Evolutionary conservation across 2,888 invertebrate genomes (phyloP), one percentile per base, ranked within the genome.

Genomic region (Strigamia crassipes): DNA sequence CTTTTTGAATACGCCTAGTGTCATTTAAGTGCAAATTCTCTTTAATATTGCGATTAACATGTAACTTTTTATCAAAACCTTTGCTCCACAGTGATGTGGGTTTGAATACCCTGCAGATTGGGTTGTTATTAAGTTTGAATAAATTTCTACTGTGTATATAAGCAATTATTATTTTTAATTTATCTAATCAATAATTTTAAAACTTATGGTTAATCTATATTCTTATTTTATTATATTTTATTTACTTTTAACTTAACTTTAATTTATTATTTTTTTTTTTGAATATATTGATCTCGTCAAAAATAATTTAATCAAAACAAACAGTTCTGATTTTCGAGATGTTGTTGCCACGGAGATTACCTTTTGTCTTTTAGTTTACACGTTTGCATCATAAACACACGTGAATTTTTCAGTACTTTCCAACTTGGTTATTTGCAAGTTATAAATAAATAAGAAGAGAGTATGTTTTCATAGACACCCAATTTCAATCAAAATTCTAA

Each of bases 71-170:
- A 66, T 23, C 66, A 66, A 66, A 66, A 23, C 66, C 27, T 66
- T 66, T 23, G 27, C 27, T 27, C 27, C 27, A 10, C 66, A 23
- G 27, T 27, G 51, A n/a, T 51, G 66, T 27, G 66, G 27, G 31
- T 27, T 66, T 66, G 66, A 66, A 66, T 23, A 66, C 66, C 66
- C 10, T 23, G 66, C 27, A 66, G 66, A 66, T 66, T 66, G 66
- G 66, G 23, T 66, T 66, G 27, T 66, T 66, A 66, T 66, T 66
- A 66, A 66, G 31, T 66, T 66, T 66, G 66, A 66, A 66, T 66
- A 66, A 23, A 66, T 66, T 66, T 66, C 27, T 27, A 66, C 66
- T 27, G 23, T 27, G 66, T 51, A 66, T 23, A 23, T 66, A 27
- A 66, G 66, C 66, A 66, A 31, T 27, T 23, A 66, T 66, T 27